A percentile compares a stretch with the other conserved stretches of the same genome.
Evolutionary conservation across 2,888 invertebrate species (phyloP).

Genomic region (Aelia acuminata): DNA sequence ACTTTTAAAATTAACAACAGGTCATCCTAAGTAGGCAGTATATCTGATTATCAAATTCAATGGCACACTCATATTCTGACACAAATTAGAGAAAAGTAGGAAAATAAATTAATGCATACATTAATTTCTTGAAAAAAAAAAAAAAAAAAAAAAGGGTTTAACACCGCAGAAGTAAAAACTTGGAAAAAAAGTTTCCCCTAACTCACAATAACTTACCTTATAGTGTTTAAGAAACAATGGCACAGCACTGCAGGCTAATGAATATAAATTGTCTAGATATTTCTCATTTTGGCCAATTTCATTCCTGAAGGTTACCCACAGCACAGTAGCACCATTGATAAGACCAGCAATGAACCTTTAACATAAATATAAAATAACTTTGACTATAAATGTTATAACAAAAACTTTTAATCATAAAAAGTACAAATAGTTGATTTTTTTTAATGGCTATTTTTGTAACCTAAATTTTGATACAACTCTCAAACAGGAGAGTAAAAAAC

Average conservation of each 20-base stretch:
- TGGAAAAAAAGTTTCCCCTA: neutral
- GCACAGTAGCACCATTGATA: slow-evolving; percentile 64
- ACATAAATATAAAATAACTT: neutral
- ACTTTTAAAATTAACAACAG: too few relatives aligned
- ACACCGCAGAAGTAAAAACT: neutral
- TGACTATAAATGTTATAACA: neutral
- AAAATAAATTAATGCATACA: neutral
- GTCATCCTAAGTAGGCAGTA: too few relatives aligned
- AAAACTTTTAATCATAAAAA: neutral
- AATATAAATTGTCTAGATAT: slow-evolving; percentile 61
- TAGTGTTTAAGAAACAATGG: slow-evolving; percentile 65
- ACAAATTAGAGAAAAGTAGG: too few relatives aligned
- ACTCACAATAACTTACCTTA: slow-evolving; percentile 61
- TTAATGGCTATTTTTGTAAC: neutral
- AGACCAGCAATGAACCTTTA: slow-evolving; percentile 57
- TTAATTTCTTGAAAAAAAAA: neutral
- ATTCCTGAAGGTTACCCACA: slow-evolving; percentile 64
- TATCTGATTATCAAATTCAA: too few relatives aligned
- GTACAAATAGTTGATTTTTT: too few relatives aligned
- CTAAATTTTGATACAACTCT: too few relatives aligned
- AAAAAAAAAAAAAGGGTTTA: neutral
- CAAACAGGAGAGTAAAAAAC: too few relatives aligned
- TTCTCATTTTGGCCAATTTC: slow-evolving; percentile 61
- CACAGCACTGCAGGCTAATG: slow-evolving; percentile 60
- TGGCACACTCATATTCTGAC: too few relatives aligned